Base-by-base conservation (phyloP, 2,797 vertebrate species). In the Neopelma chrysocephalum region DNA sequence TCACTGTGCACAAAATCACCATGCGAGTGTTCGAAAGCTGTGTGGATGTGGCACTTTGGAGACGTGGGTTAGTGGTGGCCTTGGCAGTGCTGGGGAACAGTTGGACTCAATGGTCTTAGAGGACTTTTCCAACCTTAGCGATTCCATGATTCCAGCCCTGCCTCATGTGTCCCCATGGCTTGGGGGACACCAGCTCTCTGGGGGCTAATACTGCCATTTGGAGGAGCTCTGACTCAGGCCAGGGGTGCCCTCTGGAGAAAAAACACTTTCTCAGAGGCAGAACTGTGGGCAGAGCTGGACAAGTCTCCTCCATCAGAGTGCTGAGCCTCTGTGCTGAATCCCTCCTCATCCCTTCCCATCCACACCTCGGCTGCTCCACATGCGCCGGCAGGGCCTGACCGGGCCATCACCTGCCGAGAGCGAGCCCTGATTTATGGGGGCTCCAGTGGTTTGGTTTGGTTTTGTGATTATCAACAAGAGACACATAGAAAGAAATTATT, bases 401-500 rank as follows among this genome's bases (percentile, higher is more conserved):
- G 34, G 43, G 26, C 50, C 22, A 42, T 26, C 3, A 1, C 29
- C 88, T 80, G 80, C 25, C 1, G 3, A 34, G 79, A 42, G 45
- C 17, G 0, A 11, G 56, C 42, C 57, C n/a, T 60, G 64, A 54
- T 80, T 93, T 61, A 61, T 8, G 48, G 86, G 90, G 17, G 79
- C 45, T 86, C 36, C 5, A 31, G 77, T 29, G 43, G 22, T 36
- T 93, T 80, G 62, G 27, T 57, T 76, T 81, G 62, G 4, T 68
- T 93, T 69, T 48, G 34, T 76, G 82, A 64, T 96, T 91, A 54
- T 83, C 75, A 64, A 6, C 80, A 60, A 62, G 94, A 94, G 92
- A 89, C 79, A 65, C 82, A 15, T 11, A 51, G 15, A 70, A 71
- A 83, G 85, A 54, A 87, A 90, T 75, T 27, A 61, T 93, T 95